Base-by-base conservation (phyloP, 1,140 invertebrate species). In the Pomacea maculata region DNA sequence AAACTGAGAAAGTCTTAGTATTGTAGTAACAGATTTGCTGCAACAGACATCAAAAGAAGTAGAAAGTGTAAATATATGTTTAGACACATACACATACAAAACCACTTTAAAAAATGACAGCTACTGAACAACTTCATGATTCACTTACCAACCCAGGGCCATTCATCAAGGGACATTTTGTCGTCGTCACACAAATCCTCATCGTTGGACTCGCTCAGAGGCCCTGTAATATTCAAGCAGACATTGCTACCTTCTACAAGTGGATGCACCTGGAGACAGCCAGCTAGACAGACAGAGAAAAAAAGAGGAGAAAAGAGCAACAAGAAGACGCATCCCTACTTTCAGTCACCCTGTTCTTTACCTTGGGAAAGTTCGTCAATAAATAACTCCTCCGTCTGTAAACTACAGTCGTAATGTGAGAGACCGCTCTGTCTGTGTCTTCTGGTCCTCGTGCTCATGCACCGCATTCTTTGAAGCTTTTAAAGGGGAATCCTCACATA, bases 131-230 rank as follows among this genome's bases (percentile, higher is more conserved):
- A 3, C 1, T 61, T 61, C 11, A 61, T 14, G 19, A 21, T 5
- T 73, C 29, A 81, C 82, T 81, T 80, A 87, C 85, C 86, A 64
- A 85, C 81, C 85, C 85, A 86, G 11, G 85, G 85, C 86, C 86
- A 87, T n/a, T 86, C 84, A 15, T 86, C 85, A 54, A 85, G 72
- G 12, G 15, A 52, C 67, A 87, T 76, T 5, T 78, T 45, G 25
- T 75, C 57, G 11, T 84, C 80, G 45, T 86, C 80, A 78, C 86
- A 87, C 14, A 87, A 78, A 75, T 87, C 84, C 15, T 80, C 72
- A 34, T 81, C 82, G 75, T 87, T 87, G n/a, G 76, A 82, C 19
- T 84, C 83, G n/a, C 82, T 83, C 71, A 81, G 65, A 7, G 85
- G 75, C 61, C 86, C 84, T 87, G 75, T 8, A n/a, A 79, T 54